Conservation (phyloP, 1,140 invertebrate species). For the Lepidotrigona ventralis region DNA sequence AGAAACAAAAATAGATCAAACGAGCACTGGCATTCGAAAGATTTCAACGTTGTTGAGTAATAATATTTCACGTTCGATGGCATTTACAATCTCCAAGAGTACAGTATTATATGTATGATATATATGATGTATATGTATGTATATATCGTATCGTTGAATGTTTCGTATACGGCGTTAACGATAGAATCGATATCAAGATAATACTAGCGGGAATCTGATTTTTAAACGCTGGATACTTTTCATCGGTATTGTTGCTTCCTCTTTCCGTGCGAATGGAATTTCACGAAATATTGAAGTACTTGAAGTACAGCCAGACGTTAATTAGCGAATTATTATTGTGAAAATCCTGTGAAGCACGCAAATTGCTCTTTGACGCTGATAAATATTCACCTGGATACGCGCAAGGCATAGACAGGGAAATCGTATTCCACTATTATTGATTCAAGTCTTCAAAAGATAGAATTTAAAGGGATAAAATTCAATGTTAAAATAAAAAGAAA, state of each 20-base stretch:
- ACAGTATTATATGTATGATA: too few species aligned
- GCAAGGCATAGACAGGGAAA: not conserved
- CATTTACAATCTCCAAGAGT: not conserved
- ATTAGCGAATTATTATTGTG: constrained; percentile 16
- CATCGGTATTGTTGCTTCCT: constrained; percentile 19
- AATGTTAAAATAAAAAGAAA: not conserved
- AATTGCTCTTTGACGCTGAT: not conserved
- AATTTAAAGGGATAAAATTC: not conserved
- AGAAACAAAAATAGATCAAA: not conserved
- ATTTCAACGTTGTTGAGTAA: not conserved
- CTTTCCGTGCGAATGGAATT: too few species aligned
- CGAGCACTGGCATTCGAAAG: not conserved
- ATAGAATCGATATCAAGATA: constrained; percentile 7
- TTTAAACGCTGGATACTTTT: not conserved
- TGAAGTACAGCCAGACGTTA: not conserved
- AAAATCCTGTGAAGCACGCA: not conserved
- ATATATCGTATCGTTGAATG: too few species aligned
- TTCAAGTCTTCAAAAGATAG: not conserved
- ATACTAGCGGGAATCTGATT: not conserved
- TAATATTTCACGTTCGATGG: not conserved
- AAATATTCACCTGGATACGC: not conserved
- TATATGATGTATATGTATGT: too few species aligned
- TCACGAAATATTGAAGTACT: not conserved
- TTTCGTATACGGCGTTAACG: not conserved
- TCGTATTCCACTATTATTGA: not conserved